Conservation (phyloP, 2,888 invertebrate species). For the Orchesellides sinensis region DNA sequence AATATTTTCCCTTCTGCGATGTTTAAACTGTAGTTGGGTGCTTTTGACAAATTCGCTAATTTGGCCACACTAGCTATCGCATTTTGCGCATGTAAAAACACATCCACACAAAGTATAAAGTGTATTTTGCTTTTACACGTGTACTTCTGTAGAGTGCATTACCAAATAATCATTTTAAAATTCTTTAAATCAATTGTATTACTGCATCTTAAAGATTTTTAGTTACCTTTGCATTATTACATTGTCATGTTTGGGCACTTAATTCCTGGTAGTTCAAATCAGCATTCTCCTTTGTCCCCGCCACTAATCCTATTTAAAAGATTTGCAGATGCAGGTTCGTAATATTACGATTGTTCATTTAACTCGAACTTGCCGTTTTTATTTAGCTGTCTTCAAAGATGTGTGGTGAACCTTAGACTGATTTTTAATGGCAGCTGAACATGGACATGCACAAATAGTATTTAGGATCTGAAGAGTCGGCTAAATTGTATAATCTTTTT, state of each 20-base stretch:
- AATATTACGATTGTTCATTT: too few species aligned
- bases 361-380: constrained; percentile 6
- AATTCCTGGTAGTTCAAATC: constrained; percentile 56
- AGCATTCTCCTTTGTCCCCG: constrained; percentile 43
- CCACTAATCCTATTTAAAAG: constrained; percentile 16
- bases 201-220: constrained; percentile 25
- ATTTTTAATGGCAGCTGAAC: constrained; percentile 46
- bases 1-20: background rate
- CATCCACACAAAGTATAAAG: too few species aligned
- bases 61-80: too few species aligned
- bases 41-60: constrained; percentile 31
- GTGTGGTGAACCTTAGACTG: constrained; percentile 26
- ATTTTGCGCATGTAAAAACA: too few species aligned
- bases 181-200: background rate
- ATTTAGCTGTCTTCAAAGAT: constrained; percentile 19
- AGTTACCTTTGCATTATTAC: constrained; percentile 59
- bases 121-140: background rate
- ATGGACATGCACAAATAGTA: too few species aligned
- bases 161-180: background rate
- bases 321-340: constrained; percentile 52
- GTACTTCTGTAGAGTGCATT: background rate
- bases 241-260: background rate
- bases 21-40: too few species aligned
- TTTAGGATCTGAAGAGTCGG: constrained; percentile 11
- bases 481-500: background rate